Conservation (phyloP, 2,888 invertebrate species). For the Apodemia hepburni region DNA sequence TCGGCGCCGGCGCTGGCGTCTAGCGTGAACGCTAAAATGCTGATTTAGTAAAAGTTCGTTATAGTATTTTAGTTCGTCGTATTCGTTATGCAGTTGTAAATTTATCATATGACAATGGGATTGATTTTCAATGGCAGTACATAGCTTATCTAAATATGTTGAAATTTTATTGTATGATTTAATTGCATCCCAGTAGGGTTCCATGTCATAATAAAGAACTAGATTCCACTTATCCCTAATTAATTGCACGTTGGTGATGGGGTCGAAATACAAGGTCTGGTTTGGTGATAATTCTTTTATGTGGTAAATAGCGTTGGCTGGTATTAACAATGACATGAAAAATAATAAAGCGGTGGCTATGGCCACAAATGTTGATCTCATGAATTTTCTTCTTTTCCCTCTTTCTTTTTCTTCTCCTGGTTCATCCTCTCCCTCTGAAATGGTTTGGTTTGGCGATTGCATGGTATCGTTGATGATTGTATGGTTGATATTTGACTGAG, state of each 20-base stretch:
- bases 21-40: no score
- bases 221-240: slow-evolving; percentile 20
- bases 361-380: no score
- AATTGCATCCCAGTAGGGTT: slow-evolving; percentile 16
- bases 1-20: slow-evolving; percentile 8
- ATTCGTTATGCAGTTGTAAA: background rate
- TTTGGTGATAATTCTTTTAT: slow-evolving; percentile 11
- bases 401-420: no score
- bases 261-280: slow-evolving; percentile 21
- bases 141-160: slow-evolving; percentile 16
- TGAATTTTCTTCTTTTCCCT: no score
- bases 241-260: slow-evolving; percentile 9
- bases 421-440: no score
- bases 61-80: no score
- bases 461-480: no score
- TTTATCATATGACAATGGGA: slow-evolving; percentile 19
- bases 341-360: background rate
- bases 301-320: background rate
- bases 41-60: no score
- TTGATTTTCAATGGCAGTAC: slow-evolving; percentile 13
- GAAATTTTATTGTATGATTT: background rate
- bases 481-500: no score
- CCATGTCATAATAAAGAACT: slow-evolving; percentile 20
- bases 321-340: background rate
- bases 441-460: no score